Evolutionary conservation across 2,113 vertebrate species (phyloP).

Genomic region (Piliocolobus tephrosceles): DNA sequence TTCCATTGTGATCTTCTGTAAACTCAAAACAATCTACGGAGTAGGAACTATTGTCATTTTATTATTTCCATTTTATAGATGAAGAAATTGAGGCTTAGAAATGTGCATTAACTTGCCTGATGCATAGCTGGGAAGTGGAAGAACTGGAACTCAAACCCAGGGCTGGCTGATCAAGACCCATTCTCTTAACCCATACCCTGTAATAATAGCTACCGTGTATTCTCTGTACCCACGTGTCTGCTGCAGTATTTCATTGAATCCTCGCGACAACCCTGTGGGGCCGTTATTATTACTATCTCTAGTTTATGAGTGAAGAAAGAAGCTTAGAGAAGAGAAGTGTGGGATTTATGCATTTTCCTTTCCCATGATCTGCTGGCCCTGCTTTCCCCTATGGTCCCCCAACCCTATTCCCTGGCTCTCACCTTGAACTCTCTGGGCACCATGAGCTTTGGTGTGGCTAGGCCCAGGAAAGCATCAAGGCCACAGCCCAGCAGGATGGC

Average conservation of each 20-base stretch:
- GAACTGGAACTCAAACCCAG: constrained; percentile 27
- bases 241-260: background rate
- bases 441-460: constrained; percentile 87
- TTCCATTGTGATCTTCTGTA: background rate
- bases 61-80: constrained; percentile 43
- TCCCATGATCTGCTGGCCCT: background rate
- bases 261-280: background rate
- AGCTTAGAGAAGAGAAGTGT: background rate
- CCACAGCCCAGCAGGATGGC: constrained; percentile 84
- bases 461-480: constrained; percentile 81
- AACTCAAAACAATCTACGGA: constrained; percentile 2
- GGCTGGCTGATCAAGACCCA: background rate
- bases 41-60: background rate
- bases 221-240: background rate
- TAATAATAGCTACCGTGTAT: background rate
- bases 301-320: background rate
- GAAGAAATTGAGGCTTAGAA: constrained; percentile 47
- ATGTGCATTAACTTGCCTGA: constrained; percentile 38
- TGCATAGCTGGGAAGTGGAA: background rate
- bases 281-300: constrained; percentile 18
- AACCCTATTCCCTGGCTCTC: background rate
- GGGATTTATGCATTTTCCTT: background rate
- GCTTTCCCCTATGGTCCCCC: background rate
- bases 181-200: background rate
- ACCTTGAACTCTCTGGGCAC: constrained; percentile 88